Evolutionary conservation across 64 coral and sea anemone genomes (phyloP), one percentile per base, ranked within the genome.

Genomic region (Orbicella faveolata): DNA sequence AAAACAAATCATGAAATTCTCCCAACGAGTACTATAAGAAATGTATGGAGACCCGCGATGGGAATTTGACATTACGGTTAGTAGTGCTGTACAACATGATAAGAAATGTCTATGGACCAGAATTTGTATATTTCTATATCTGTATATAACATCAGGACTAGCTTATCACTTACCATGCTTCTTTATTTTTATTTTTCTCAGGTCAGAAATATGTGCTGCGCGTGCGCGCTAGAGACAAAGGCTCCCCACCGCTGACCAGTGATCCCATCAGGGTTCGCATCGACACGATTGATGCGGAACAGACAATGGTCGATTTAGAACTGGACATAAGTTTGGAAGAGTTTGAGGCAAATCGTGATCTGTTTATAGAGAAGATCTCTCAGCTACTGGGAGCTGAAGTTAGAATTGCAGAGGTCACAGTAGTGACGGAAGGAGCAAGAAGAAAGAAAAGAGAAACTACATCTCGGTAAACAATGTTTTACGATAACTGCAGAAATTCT

Each of bases 381-480:
- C n/a, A 83, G 26, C 35, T 78, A 54, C 51, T 92, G 51, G 90
- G 90, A 20, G 90, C 90, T 65, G 82, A 87, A 19, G 90, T 92
- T 12, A 23, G 52, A 14, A 92, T 92, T 78, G 82, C 82, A 78
- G 83, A 86, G 11, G 34, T 87, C 16, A 23, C 33, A 2, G 36
- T 65, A 11, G 19, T 48, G 16, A 52, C 53, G 12, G 90, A 65
- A 51, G 59, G 51, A 54, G 20, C 34, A 35, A 86, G 75, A 36
- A 86, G 90, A 66, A 78, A 53, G 34, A 78, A 48, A 86, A 87
- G 90, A 63, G 90, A 86, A 87, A 90, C 89, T 15, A 84, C 83
- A 62, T 15, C 19, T 26, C 78, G 89, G 89, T 90, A 90, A 73
- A 33, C 34, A 69, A 13, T 3, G 1, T 19, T 85, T n/a, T 9